These are phyloP conservation scores for Ptychodera flava DNA, from an alignment of 35 echinoderm and acorn worm genomes.

Conservation along the genomic window DNA sequence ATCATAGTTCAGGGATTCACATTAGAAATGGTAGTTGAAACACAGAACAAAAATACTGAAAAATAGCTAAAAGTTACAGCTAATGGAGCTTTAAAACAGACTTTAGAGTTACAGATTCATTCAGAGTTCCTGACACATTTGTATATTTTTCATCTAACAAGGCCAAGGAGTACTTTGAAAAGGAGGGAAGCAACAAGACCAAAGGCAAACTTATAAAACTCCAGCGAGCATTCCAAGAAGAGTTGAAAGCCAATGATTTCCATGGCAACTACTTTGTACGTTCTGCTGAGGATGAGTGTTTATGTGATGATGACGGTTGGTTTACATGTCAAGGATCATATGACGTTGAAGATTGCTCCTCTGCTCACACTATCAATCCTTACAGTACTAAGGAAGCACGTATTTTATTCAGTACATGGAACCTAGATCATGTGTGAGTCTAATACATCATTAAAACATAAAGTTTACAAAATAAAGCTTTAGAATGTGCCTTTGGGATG, in stretches of 20 bases:
- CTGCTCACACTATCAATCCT: constrained; percentile 10
- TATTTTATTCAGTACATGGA: constrained; percentile 40
- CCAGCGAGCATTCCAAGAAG: not conserved
- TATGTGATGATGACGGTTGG: constrained; percentile 29
- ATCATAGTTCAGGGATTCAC: too few species aligned
- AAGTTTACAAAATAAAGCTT: too few species aligned
- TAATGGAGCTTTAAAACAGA: too few species aligned
- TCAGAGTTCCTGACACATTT: too few species aligned
- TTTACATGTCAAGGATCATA: constrained; percentile 26
- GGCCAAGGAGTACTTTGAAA: not conserved
- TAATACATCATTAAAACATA: not conserved
- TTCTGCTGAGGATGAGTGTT: not conserved
- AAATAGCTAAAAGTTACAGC: too few species aligned
- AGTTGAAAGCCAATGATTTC: constrained; percentile 15
- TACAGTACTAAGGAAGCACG: constrained; percentile 30
- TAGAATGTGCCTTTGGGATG: too few species aligned
- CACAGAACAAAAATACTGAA: too few species aligned
- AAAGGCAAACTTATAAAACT: not conserved
- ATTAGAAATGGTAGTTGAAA: too few species aligned
- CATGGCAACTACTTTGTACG: constrained; percentile 24
- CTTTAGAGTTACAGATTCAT: too few species aligned
- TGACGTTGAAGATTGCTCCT: not conserved
- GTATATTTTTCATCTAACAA: not conserved
- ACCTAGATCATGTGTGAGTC: constrained; percentile 52
- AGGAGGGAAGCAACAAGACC: not conserved